A percentile compares a stretch with the other conserved stretches of the same genome.
Evolutionary conservation across 2,888 invertebrate genomes (phyloP).

Genomic region (Lepidonotus clava): DNA sequence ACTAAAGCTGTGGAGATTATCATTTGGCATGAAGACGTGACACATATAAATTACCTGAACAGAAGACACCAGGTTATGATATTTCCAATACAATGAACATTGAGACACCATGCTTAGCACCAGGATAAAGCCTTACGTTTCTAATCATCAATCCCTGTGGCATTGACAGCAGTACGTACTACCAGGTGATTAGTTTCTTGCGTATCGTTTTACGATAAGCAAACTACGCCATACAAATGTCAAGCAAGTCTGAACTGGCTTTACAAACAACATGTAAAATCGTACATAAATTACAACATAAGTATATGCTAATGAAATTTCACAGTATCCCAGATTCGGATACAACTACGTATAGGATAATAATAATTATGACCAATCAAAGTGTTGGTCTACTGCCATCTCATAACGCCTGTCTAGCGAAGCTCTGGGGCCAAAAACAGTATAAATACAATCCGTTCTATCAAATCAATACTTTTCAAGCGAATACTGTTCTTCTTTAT

Average conservation of each 20-base stretch:
- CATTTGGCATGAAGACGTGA: background rate
- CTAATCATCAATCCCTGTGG: background rate
- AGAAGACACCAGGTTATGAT: background rate
- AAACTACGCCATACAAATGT: background rate
- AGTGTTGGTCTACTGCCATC: too few relatives aligned
- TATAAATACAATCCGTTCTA: background rate
- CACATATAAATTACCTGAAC: background rate
- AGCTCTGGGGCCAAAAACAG: background rate
- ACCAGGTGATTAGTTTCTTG: background rate
- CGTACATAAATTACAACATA: slow-evolving; percentile 29
- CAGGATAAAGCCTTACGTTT: slow-evolving; percentile 13
- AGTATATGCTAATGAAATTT: slow-evolving; percentile 26
- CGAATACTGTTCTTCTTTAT: slow-evolving; percentile 15
- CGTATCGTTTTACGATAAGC: slow-evolving; percentile 35
- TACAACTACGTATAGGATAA: too few relatives aligned
- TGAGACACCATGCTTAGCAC: slow-evolving; percentile 33
- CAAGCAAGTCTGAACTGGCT: slow-evolving; percentile 30
- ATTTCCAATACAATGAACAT: background rate
- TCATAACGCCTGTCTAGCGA: background rate
- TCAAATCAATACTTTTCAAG: background rate
- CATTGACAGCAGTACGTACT: background rate
- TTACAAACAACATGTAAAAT: slow-evolving; percentile 37
- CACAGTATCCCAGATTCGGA: background rate
- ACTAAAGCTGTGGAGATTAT: background rate
- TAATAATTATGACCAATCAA: too few relatives aligned